Conservation (phyloP, 1,140 invertebrate species). For the Hylyphantes graminicola region DNA sequence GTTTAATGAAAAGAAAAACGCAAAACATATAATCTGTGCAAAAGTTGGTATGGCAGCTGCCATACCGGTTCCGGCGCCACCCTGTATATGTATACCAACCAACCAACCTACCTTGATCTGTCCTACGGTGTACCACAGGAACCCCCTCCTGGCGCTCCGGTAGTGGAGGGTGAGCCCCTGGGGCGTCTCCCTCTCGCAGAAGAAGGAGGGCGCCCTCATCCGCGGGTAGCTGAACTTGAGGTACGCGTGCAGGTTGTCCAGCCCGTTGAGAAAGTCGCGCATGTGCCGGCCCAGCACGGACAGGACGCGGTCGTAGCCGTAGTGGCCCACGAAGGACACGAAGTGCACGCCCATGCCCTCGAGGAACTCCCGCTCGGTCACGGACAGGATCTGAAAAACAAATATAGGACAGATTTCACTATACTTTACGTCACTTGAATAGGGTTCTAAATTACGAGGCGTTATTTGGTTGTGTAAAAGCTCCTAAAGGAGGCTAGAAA, state of each 20-base stretch:
- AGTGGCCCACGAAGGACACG: conserved; percentile 75
- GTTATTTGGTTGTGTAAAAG: too few species aligned
- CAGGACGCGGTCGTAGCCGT: conserved; percentile 91
- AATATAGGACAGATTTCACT: too few species aligned
- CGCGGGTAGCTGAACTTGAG: conserved; percentile 95
- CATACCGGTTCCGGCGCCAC: too few species aligned
- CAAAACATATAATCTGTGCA: too few species aligned
- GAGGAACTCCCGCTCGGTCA: conserved; percentile 87
- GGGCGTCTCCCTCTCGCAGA: conserved; percentile 93
- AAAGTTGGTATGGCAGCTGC: too few species aligned
- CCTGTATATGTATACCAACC: too few species aligned
- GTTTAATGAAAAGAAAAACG: too few species aligned
- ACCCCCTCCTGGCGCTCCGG: conserved; percentile 89
- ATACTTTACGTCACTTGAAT: too few species aligned
- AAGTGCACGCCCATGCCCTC: conserved; percentile 81
- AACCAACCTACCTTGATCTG: conserved; percentile 79
- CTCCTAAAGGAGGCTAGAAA: too few species aligned
- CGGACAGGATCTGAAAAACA: conserved; percentile 77
- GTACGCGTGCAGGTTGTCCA: conserved; percentile 98
- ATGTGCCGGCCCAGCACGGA: conserved; percentile 90
- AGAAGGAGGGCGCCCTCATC: conserved; percentile 93
- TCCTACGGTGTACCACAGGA: conserved; percentile 96
- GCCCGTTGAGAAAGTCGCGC: conserved; percentile 93
- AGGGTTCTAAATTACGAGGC: too few species aligned
- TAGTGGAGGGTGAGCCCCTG: conserved; percentile 91